Evolutionary conservation across 2,888 invertebrate species (phyloP), one percentile per base, ranked within the genome.

Genomic region (Branchellion lobata): DNA sequence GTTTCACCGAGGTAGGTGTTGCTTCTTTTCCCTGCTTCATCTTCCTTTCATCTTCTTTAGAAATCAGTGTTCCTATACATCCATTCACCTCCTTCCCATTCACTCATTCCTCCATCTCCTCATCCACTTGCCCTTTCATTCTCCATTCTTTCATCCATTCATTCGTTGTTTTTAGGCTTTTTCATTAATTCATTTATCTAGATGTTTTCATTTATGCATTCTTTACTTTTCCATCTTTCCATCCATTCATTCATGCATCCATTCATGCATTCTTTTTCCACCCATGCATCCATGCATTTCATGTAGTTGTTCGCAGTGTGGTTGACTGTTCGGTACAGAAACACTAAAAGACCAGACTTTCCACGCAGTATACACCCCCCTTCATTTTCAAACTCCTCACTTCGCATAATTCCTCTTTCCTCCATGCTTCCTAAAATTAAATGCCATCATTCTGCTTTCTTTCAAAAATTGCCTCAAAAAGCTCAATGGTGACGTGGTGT

Each of bases 331-430:
- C 92, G 96, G 86, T 97, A 94, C 91, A 93, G 97, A 90, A 97
- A 97, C 90, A 95, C 95, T 91, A 96, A 96, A 92, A 95, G 96
- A 90, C 96, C 96, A 86, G 91, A 94, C 85, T 95, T 94, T 90
- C 94, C 95, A 90, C 94, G 96, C 87, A 94, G 94, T 90, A 95
- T 95, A 90, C 96, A 96, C 90, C 93, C 96, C n/a, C n/a, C n/a
- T n/a, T n/a, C n/a, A n/a, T n/a, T n/a, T n/a, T n/a, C n/a, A n/a
- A n/a, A n/a, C n/a, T n/a, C n/a, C n/a, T n/a, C n/a, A n/a, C n/a
- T n/a, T n/a, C n/a, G n/a, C n/a, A n/a, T n/a, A n/a, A n/a, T n/a
- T n/a, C n/a, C n/a, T n/a, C n/a, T n/a, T n/a, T n/a, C n/a, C n/a
- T n/a, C n/a, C n/a, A n/a, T n/a, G n/a, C n/a, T n/a, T n/a, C n/a